Conservation (phyloP, 1,140 invertebrate species). For the Littorina saxatilis region DNA sequence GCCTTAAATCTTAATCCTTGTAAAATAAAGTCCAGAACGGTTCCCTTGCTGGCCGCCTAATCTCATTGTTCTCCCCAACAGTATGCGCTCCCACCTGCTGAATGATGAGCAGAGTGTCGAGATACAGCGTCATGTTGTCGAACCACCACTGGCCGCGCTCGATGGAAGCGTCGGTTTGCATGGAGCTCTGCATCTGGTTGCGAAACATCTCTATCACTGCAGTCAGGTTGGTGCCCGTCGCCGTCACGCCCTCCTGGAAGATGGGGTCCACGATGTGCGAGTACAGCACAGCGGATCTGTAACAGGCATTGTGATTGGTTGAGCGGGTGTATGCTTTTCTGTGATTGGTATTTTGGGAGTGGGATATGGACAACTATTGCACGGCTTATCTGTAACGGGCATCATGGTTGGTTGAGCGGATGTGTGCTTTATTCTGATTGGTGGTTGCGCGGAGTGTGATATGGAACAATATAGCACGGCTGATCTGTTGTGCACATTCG, state of each 20-base stretch:
- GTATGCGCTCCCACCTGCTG: background rate
- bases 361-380: no score
- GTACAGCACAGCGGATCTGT: slow-evolving; percentile 42
- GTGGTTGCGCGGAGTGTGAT: no score
- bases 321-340: background rate
- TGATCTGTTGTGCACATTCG: no score
- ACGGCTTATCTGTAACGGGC: no score
- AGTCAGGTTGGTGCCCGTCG: slow-evolving; percentile 39
- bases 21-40: no score
- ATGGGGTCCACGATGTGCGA: slow-evolving; percentile 45
- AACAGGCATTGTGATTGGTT: background rate
- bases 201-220: slow-evolving; percentile 42
- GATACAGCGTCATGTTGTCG: slow-evolving; percentile 66
- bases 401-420: no score
- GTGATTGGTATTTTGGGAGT: no score
- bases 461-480: no score
- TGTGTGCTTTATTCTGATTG: no score
- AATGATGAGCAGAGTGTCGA: slow-evolving; percentile 55
- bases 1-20: no score
- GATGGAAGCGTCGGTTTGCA: slow-evolving; percentile 30
- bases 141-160: slow-evolving; percentile 56
- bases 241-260: slow-evolving; percentile 43
- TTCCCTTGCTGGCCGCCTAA: no score
- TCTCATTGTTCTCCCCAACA: no score
- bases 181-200: slow-evolving; percentile 25